Base-by-base conservation (phyloP, 2,797 vertebrate species). In the Paratrypauchen microcephalus region DNA sequence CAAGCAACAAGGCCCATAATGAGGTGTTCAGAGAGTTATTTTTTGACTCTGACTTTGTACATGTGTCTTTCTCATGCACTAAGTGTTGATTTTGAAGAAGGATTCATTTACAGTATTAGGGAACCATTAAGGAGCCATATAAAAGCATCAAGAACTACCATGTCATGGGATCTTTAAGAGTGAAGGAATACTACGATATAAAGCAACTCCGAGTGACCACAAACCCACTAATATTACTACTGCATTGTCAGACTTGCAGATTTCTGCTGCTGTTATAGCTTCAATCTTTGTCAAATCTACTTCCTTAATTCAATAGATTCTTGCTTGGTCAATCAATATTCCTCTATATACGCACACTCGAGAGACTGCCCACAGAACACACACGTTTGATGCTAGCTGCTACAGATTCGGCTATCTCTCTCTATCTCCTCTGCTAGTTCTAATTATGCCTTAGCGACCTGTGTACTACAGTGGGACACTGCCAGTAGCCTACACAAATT, bases 381-480 rank as follows among this genome's bases (percentile, higher is more conserved):
- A 61, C 8, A 21, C 16, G 48, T 76, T 72, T 69, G 65, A 76
- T 63, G 50, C 50, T 66, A 62, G 30, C 45, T 60, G 21, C 36
- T 24, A 41, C 56, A 73, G 61, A 13, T 62, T 69, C 63, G 67
- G 5, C 50, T 70, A 66, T 72, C 77, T 45, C 70, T 65, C 52
- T 48, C 50, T 70, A 66, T 72, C 77, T 45, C 70, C 66, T 55
- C 52, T 54, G 68, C 45, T 48, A 70, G 74, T 65, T 45, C 57
- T 71, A 70, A 80, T 77, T 60, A 73, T 66, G 74, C 74, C 76
- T 83, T 75, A 75, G 81, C 66, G 63, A 75, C 65, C 73, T 75
- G 39, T 52, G 69, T 68, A 24, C 68, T 12, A 1, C 63, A 71
- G 73, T 76, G 70, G 72, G 65, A 78, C 77, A 76, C 66, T 78